Percentiles rank a stretch among this genome's conserved stretches.
Conservation (phyloP, 1,140 invertebrate genomes). For the Zaprionus capensis region DNA sequence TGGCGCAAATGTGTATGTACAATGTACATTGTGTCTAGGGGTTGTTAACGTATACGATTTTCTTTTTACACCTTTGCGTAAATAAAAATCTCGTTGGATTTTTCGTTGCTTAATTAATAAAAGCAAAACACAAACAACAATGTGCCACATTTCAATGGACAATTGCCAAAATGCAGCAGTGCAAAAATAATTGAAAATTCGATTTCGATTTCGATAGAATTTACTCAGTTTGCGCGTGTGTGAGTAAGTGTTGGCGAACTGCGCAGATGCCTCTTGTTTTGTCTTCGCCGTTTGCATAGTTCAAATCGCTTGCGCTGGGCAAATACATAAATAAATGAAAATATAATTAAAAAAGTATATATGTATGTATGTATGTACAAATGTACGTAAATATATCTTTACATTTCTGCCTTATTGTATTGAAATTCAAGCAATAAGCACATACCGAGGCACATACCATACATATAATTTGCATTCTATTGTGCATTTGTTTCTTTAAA, state of each 20-base stretch:
- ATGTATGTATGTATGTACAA: not conserved
- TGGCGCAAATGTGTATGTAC: slow-evolving; percentile 13
- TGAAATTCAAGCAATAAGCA: slow-evolving; percentile 67
- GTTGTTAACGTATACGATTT: slow-evolving; percentile 7
- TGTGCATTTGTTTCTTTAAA: slow-evolving; percentile 57
- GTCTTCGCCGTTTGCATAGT: slow-evolving; percentile 24
- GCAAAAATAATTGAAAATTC: slow-evolving; percentile 38
- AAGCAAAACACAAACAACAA: slow-evolving; percentile 9
- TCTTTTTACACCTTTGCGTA: slow-evolving; percentile 1
- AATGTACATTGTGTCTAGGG: slow-evolving; percentile 8
- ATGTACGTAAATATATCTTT: slow-evolving; percentile 4
- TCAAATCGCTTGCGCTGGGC: slow-evolving; percentile 20
- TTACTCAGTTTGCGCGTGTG: not conserved
- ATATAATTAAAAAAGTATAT: not conserved
- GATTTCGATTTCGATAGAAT: slow-evolving; percentile 47
- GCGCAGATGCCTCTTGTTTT: slow-evolving; percentile 24
- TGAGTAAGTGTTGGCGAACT: slow-evolving; percentile 5
- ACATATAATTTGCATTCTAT: slow-evolving; percentile 65
- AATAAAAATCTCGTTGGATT: not conserved
- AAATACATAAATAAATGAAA: slow-evolving; percentile 5
- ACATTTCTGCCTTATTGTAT: slow-evolving; percentile 46
- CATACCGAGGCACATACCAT: slow-evolving; percentile 36
- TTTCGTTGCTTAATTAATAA: slow-evolving; percentile 5
- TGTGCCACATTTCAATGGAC: slow-evolving; percentile 9
- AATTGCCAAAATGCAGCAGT: slow-evolving; percentile 37